These are phyloP conservation scores for Symphodus melops DNA, from an alignment of 2,113 vertebrate genomes.

Conservation along the genomic window DNA sequence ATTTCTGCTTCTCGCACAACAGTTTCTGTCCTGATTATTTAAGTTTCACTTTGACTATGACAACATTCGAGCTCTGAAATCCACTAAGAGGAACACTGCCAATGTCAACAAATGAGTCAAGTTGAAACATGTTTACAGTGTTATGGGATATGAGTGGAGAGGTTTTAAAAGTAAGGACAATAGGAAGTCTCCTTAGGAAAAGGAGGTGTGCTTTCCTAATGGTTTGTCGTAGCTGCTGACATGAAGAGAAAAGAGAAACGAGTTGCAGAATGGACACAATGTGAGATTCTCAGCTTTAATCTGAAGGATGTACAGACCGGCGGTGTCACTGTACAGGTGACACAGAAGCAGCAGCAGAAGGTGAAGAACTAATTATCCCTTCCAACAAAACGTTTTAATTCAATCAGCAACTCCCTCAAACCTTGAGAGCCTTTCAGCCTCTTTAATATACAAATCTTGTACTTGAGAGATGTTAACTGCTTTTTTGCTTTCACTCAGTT, in stretches of 20 bases:
- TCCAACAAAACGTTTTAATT: conserved; percentile 28
- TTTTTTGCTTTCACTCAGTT: conserved; percentile 25
- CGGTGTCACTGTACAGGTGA: conserved; percentile 24
- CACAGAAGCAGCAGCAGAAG: neutral
- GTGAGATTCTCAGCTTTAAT: conserved; percentile 50
- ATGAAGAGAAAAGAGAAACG: conserved; percentile 53
- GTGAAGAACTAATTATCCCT: conserved; percentile 19
- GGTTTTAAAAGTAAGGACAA: neutral
- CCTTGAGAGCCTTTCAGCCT: neutral
- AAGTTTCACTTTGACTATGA: conserved; percentile 21
- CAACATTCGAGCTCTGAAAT: conserved; percentile 24
- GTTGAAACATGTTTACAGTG: conserved; percentile 13
- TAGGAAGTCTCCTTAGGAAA: neutral
- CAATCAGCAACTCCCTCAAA: conserved; percentile 9
- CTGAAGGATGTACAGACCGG: neutral
- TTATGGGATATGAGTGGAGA: neutral
- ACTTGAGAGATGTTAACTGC: conserved; percentile 1
- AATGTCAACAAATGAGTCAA: conserved; percentile 20
- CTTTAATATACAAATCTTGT: neutral
- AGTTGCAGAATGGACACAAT: conserved; percentile 33
- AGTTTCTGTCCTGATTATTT: conserved; percentile 21
- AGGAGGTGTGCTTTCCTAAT: conserved; percentile 46
- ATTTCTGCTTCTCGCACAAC: neutral
- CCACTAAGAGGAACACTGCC: conserved; percentile 7
- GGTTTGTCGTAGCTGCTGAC: conserved; percentile 62